Base-by-base conservation (phyloP, 2,797 vertebrate species). In the Loris lydekkerianus region DNA sequence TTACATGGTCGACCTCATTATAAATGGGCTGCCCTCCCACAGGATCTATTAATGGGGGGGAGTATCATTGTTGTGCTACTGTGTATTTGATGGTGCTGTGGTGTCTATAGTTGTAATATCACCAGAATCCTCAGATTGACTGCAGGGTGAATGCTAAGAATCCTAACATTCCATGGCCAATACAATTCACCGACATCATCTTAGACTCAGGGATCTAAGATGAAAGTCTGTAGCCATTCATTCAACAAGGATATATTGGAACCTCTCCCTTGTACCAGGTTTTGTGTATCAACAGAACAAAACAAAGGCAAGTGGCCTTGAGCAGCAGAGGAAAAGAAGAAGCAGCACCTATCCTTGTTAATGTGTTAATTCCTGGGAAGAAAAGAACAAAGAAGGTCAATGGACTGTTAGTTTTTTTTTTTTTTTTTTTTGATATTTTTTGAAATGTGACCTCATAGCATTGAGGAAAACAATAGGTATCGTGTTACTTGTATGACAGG, bases 41-140 rank as follows among this genome's bases (percentile, higher is more conserved):
- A 3, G 46, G 15, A 40, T 4, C 7, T 20, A 27, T 10, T 25
- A 3, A 3, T 5, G 34, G 9, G 56, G 43, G n/a, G 40, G 3
- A 8, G 29, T 5, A 7, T n/a, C 31, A 2, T 0, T 5, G 25
- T 21, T 31, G 15, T 9, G 2, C 23, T 6, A 9, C 5, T 7
- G 2, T 31, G 46, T 11, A 2, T 10, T 43, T 46, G 53, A 10
- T 11, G 3, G 9, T 10, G 13, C 29, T 21, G 1, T 2, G 1
- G 1, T 13, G 11, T 29, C 56, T 9, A 0, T 14, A n/a, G 9
- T 1, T 27, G 5, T 23, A 37, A 25, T 1, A 31, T 5, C 31
- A 21, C 34, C 14, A 17, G 15, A 43, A 63, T 27, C 60, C 10
- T 25, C 3, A 34, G 13, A 46, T n/a, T 13, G 11, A 7, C 3